Conservation (phyloP, 2,888 invertebrate genomes). For the Dynastes tityus region DNA sequence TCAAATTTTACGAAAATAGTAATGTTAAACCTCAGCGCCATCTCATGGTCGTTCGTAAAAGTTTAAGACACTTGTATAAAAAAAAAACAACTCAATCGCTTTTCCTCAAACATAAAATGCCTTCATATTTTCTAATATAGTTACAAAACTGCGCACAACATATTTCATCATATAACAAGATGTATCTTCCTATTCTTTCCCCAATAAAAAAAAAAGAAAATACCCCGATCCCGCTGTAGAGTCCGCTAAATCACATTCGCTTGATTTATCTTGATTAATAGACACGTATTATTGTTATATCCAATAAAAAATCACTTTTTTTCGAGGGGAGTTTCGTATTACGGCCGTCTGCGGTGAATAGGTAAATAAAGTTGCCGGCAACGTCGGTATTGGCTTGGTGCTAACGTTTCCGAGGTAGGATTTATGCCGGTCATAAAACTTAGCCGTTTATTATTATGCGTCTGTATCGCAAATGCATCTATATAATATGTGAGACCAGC, state of each 20-base stretch:
- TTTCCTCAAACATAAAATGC: too few species aligned
- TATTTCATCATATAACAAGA: conserved; percentile 2
- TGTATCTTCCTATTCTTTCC: neutral
- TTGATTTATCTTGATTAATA: conserved; percentile 22
- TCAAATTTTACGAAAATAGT: too few species aligned
- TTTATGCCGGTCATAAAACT: conserved; percentile 38
- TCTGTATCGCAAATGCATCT: conserved; percentile 42
- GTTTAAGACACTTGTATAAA: too few species aligned
- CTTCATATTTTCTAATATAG: too few species aligned
- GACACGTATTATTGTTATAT: conserved; percentile 19
- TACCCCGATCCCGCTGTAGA: neutral
- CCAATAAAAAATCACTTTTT: conserved; percentile 17
- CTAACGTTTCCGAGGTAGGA: conserved; percentile 7
- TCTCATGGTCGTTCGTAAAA: too few species aligned
- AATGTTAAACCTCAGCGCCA: too few species aligned
- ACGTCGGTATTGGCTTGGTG: conserved; percentile 1
- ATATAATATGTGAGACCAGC: conserved; percentile 18
- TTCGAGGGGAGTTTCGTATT: neutral
- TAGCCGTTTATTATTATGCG: conserved; percentile 34
- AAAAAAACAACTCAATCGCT: too few species aligned
- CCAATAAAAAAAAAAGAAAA: neutral
- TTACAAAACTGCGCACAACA: too few species aligned
- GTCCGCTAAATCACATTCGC: neutral
- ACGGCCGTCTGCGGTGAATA: neutral
- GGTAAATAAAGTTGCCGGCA: conserved; percentile 19